Base-by-base conservation (phyloP, 2,888 invertebrate genomes). In the Tuta absoluta region DNA sequence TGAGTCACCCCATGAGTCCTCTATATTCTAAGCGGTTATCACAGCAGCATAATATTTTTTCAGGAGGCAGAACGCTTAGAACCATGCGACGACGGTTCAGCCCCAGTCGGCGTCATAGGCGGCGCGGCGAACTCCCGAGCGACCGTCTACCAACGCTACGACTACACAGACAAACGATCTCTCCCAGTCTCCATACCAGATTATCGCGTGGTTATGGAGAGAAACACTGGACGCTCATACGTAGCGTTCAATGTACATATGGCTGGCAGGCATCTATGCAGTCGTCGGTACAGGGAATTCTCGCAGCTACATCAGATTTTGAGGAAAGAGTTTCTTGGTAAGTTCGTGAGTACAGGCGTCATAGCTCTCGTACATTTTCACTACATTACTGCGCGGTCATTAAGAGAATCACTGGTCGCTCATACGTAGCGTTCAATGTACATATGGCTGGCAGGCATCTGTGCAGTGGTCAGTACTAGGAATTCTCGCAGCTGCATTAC, bases 391-490 rank as follows among this genome's bases (percentile, higher is more conserved):
- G 98, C 77, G 95, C 96, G 69, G 94, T 97, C 68, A 88, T 89
- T 89, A 97, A 97, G 82, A 92, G 96, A 72, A 95, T 94, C 80
- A 96, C 95, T 72, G 53, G 24, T 62, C 97, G 99, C 76, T 95
- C 97, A 73, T 99, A 95, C 91, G 98, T 98, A 73, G 98, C 95
- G 12, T 99, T 97, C 91, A 99, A 99, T 83, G 98, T 99, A 69
- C 98, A 99, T 87, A 99, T 99, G 99, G 99, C 99, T 7, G 99
- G 99, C 0, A 92, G 99, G 41, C 99, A 99, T n/a, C n/a, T n/a
- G n/a, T n/a, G n/a, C n/a, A n/a, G n/a, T 61, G 93, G 99, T 62
- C 93, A 99, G 48, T 99, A 99, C 86, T 93, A 98, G 67, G 99
- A 99, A 91, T 99, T 99, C 85, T 95, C 98, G 10, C 95, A 96